A percentile compares a stretch with the other conserved stretches of the same genome.
phyloP scores from a whole-genome alignment of 1,140 invertebrate genomes.

The Drusus annulatus region DNA sequence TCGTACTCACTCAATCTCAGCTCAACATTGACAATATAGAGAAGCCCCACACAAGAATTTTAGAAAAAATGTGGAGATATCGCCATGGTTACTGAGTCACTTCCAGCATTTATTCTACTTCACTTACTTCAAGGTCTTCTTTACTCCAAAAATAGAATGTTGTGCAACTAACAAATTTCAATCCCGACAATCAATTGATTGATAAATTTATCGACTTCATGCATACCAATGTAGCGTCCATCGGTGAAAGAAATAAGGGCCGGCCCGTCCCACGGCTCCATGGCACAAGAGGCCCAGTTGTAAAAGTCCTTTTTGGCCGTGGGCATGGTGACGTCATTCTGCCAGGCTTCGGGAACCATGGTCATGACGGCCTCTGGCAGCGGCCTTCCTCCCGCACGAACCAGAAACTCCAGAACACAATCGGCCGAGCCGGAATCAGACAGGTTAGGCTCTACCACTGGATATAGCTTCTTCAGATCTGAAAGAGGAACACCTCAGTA shows the following conservation, averaged over 20 bases:
- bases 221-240: constrained; percentile 93
- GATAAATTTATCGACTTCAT: constrained; percentile 39
- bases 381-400: constrained; percentile 90
- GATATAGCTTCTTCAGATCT: constrained; percentile 91
- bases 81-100: no score
- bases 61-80: no score
- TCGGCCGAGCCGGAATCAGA: constrained; percentile 98
- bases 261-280: constrained; percentile 99
- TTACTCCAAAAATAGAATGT: no score
- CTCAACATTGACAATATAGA: no score
- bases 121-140: no score
- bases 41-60: no score
- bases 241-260: constrained; percentile 98
- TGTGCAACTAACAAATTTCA: no score
- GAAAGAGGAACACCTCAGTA: constrained; percentile 62
- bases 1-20: no score
- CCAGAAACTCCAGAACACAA: constrained; percentile 97
- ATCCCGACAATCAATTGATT: no score
- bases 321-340: constrained; percentile 94
- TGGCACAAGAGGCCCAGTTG: constrained; percentile 95
- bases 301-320: constrained; percentile 96
- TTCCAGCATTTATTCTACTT: no score
- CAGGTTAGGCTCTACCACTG: constrained; percentile 97
- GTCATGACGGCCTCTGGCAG: constrained; percentile 98
- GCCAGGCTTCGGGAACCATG: constrained; percentile 99